Evolutionary conservation across 2,797 vertebrate species (phyloP).

Genomic region (Phoeniculus purpureus): DNA sequence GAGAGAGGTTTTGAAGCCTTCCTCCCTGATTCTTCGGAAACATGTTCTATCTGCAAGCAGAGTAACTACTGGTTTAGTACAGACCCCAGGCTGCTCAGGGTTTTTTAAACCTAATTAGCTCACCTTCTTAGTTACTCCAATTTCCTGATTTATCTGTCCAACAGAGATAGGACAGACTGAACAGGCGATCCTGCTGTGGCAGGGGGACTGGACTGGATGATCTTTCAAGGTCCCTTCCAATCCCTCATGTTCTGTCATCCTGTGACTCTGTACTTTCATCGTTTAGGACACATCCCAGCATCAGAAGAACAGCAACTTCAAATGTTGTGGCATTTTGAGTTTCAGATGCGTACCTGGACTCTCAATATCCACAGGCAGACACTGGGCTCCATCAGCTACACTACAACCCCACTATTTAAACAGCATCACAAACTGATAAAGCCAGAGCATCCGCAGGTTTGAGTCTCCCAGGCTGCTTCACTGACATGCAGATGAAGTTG

Average conservation of each 20-base stretch:
- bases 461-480: not conserved
- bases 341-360: not conserved
- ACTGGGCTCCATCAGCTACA: not conserved
- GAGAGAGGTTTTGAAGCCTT: not conserved
- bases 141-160: not conserved
- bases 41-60: not conserved
- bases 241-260: too few relatives aligned
- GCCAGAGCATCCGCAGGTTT: not conserved
- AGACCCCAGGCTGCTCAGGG: not conserved
- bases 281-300: not conserved
- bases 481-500: not conserved
- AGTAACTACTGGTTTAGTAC: not conserved
- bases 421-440: not conserved
- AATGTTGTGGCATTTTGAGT: not conserved
- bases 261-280: too few relatives aligned
- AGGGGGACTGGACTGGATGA: too few relatives aligned
- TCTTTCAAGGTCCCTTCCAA: too few relatives aligned
- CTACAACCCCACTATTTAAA: not conserved
- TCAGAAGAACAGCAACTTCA: not conserved
- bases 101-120: not conserved
- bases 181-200: not conserved
- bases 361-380: not conserved
- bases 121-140: not conserved
- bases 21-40: not conserved
- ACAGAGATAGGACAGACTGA: not conserved